Base-by-base conservation (phyloP, 2,888 invertebrate species). In the Megalurothrips usitatus region DNA sequence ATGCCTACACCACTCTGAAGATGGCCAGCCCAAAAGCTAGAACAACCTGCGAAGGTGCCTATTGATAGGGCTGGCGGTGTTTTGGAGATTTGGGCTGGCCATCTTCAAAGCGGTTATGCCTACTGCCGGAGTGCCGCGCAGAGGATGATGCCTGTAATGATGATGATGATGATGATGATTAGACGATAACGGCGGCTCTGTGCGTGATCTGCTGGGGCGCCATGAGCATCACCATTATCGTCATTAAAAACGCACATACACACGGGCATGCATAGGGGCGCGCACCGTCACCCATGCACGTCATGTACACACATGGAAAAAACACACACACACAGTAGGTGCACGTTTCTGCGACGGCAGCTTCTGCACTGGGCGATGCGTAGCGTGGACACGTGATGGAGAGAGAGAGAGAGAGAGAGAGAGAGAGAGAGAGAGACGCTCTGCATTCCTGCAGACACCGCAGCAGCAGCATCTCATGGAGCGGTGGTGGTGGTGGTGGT, bases 361-460 rank as follows among this genome's bases (percentile, higher is more conserved):
- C 58, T 58, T 58, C 58, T 58, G 58, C 58, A 58, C 58, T 58
- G 58, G n/a, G 58, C 58, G 58, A 58, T 58, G 58, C 58, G 58
- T 58, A n/a, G 19, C n/a, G n/a, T 58, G 58, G 58, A 58, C 58
- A 58, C 58, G 58, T 58, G 58, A 58, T n/a, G 58, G 68, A 26
- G 58, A 58, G 58, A 58, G 58, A 58, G 58, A 58, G 58, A 58
- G 58, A 58, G 11, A 9, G 52, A 9, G 2, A 52, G 52, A 52
- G 52, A 9, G 52, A 52, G 52, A 58, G 58, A 58, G 58, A 58
- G 58, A 58, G 58, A 58, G 58, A 58, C 4, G 17, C 58, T 19
- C 58, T 58, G 6, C 17, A 19, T 19, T 17, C 17, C 17, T 17
- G 58, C 19, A 58, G 19, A 17, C 58, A 19, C 17, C 17, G 58